Evolutionary conservation across 2,797 vertebrate species (phyloP), one percentile per base, ranked within the genome.

Genomic region (Naso thynnoides): DNA sequence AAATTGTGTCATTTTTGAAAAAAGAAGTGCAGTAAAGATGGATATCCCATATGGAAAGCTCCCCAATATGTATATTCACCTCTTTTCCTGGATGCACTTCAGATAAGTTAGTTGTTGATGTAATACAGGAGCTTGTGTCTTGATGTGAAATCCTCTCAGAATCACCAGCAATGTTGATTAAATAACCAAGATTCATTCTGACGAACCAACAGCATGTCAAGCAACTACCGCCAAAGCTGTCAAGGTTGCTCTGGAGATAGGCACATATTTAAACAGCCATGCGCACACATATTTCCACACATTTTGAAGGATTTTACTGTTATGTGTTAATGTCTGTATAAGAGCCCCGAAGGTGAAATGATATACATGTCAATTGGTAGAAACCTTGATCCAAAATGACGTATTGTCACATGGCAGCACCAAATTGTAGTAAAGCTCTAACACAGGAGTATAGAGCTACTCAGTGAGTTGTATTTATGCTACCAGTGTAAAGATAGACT

Each of bases 351-450:
- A 71, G 62, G 55, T 33, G 44, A 41, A 49, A 58, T 64, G 33
- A 49, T 60, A 66, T 15, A 58, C 21, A 63, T 59, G n/a, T 49
- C 33, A 72, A 65, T 76, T 63, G n/a, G 45, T 61, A 41, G 14
- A 47, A 60, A 79, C 59, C 65, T 83, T 71, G 38, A 83, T 69
- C 49, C 56, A 65, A 70, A 59, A 54, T n/a, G 31, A 45, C 8
- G 16, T 16, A 47, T 68, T 5, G 9, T 8, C 68, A 24, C 31
- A 58, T 41, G 44, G 65, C 44, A 62, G 38, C 41, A 55, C 47
- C 47, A 18, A 16, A 54, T 77, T 60, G 72, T n/a, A 42, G 58
- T 21, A 15, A 60, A 62, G 33, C 50, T 61, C n/a, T 10, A 65
- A 31, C 29, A 29, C 14, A 42, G 48, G 21, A 5, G 4, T 29